Conservation (phyloP, 2,797 vertebrate species). For the Falco peregrinus region DNA sequence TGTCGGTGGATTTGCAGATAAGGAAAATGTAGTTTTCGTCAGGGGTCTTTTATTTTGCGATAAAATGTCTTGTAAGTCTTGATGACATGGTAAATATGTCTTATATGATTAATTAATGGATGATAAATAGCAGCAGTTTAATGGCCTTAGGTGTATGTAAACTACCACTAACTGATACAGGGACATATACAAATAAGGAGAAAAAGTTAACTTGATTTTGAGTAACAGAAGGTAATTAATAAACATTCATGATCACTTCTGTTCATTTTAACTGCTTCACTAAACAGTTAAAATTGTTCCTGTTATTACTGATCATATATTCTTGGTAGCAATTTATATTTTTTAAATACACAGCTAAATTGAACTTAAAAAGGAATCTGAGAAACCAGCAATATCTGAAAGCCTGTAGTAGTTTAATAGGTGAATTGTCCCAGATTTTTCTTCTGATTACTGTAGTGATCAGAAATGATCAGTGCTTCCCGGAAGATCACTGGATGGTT, state of each 20-base stretch:
- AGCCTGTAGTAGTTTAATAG: background rate
- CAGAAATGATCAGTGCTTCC: background rate
- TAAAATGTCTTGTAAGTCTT: background rate
- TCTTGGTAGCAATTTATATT: background rate
- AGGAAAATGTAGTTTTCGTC: background rate
- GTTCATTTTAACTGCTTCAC: background rate
- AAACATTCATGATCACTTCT: background rate
- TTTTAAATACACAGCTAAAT: background rate
- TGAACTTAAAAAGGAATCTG: background rate
- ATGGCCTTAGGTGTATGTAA: background rate
- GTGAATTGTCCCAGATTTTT: background rate
- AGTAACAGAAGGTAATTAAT: background rate
- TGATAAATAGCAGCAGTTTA: background rate
- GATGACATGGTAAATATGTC: background rate
- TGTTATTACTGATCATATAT: background rate
- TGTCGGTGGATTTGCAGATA: constrained; percentile 13
- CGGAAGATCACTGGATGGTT: background rate
- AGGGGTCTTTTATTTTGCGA: background rate
- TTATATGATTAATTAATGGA: background rate
- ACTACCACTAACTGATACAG: background rate
- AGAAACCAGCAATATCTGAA: background rate
- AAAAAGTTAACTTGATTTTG: background rate
- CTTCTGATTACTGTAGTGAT: background rate
- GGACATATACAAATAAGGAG: background rate
- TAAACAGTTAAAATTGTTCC: background rate